These are phyloP conservation scores for Salvelinus alpinus DNA, from an alignment of 2,113 vertebrate species.

Conservation along the genomic window DNA sequence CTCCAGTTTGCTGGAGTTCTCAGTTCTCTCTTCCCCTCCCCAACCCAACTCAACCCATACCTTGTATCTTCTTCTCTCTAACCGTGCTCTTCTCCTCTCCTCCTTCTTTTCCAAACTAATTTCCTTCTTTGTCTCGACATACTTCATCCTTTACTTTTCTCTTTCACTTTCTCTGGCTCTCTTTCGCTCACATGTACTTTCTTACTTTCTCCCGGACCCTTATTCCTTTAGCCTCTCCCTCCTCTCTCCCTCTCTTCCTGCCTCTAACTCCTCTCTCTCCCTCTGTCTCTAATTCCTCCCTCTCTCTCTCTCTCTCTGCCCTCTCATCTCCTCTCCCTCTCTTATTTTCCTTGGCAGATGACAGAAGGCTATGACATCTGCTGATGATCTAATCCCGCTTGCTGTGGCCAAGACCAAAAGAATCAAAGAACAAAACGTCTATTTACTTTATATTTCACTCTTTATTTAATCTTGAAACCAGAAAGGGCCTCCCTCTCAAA, in stretches of 20 bases:
- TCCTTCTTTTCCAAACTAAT: neutral
- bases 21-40: neutral
- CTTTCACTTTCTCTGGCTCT: neutral
- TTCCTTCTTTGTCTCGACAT: neutral
- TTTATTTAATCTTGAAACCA: constrained; percentile 29
- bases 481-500: constrained; percentile 12
- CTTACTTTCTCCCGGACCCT: neutral
- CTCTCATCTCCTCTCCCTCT: neutral
- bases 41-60: too few relatives aligned
- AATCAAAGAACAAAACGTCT: constrained; percentile 37
- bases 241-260: too few relatives aligned
- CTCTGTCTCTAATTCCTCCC: neutral
- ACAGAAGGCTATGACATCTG: constrained; percentile 50
- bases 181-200: neutral
- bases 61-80: neutral
- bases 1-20: neutral
- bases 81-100: neutral
- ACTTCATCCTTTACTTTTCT: neutral
- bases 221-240: too few relatives aligned
- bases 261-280: too few relatives aligned
- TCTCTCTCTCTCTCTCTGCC: too few relatives aligned
- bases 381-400: constrained; percentile 43
- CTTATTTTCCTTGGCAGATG: constrained; percentile 6
- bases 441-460: constrained; percentile 35
- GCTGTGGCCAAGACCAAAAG: constrained; percentile 36